Percentiles rank a stretch among this genome's conserved stretches.
These are phyloP conservation scores for Ornithoptera priamus DNA, from an alignment of 2,888 invertebrate species.

Conservation along the genomic window DNA sequence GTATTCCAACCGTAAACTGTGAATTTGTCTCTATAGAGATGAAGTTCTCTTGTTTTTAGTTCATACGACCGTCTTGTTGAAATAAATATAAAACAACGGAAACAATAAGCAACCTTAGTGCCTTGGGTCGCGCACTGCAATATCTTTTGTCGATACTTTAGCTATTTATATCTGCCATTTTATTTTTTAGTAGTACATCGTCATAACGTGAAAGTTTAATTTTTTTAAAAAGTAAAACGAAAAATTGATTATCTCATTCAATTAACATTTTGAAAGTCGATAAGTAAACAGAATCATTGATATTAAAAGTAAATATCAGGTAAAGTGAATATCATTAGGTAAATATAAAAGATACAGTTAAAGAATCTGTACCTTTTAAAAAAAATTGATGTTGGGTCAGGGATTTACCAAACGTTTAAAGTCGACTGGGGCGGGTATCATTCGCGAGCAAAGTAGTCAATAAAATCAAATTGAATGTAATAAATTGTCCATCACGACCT, in stretches of 20 bases:
- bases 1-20: not conserved
- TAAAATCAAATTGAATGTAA: slow-evolving; percentile 77
- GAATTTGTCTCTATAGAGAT: not conserved
- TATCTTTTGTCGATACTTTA: not conserved
- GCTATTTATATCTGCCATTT: not conserved
- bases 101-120: slow-evolving; percentile 2
- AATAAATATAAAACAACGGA: not conserved
- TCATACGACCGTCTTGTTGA: not conserved
- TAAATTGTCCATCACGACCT: slow-evolving; percentile 69
- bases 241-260: not conserved
- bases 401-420: slow-evolving; percentile 59
- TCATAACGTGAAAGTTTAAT: no score
- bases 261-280: not conserved
- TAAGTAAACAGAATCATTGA: no score
- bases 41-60: not conserved
- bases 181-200: not conserved
- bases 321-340: not conserved
- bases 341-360: not conserved
- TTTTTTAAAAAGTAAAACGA: no score
- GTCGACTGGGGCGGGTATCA: slow-evolving; percentile 6
- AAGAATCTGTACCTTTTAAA: not conserved
- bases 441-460: slow-evolving; percentile 37
- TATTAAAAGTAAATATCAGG: not conserved
- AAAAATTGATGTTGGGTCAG: slow-evolving; percentile 45
- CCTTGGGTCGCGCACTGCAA: not conserved